These are phyloP conservation scores for Acridotheres tristis DNA, from an alignment of 2,797 vertebrate species.

Conservation along the genomic window DNA sequence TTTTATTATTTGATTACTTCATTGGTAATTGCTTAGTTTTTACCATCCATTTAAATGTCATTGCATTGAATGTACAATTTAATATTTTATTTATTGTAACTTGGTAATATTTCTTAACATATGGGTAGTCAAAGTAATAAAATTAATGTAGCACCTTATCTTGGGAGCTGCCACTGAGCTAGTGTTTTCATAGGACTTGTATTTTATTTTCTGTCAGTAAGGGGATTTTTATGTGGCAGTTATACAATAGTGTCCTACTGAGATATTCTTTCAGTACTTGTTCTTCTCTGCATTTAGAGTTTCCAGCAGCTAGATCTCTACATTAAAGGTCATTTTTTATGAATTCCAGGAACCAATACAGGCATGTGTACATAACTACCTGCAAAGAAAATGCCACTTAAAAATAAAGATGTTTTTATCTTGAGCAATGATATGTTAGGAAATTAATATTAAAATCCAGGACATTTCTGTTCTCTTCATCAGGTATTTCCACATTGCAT, in stretches of 20 bases:
- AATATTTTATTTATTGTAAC: slow-evolving; percentile 38
- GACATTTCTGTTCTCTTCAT: neutral
- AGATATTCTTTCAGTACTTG: neutral
- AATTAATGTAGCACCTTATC: slow-evolving; percentile 22
- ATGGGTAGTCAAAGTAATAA: neutral
- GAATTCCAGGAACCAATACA: neutral
- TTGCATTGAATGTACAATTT: slow-evolving; percentile 2
- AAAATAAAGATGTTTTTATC: slow-evolving; percentile 39
- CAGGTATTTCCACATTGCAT: neutral
- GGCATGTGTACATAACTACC: neutral
- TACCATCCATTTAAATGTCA: slow-evolving; percentile 16
- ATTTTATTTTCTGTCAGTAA: slow-evolving; percentile 10
- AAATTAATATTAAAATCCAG: slow-evolving; percentile 57
- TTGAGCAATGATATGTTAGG: neutral
- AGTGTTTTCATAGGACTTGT: neutral
- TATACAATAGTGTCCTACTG: neutral
- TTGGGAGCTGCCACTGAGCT: slow-evolving; percentile 17
- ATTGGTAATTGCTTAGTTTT: slow-evolving; percentile 14
- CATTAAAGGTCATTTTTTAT: slow-evolving; percentile 50
- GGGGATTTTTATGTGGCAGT: neutral
- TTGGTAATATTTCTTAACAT: slow-evolving; percentile 13
- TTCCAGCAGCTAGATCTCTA: neutral
- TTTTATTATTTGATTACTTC: slow-evolving; percentile 46
- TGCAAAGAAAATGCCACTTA: slow-evolving; percentile 32
- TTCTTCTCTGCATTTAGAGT: neutral